phyloP scores from a whole-genome alignment of 2,113 vertebrate species.

The Clinocottus analis region DNA sequence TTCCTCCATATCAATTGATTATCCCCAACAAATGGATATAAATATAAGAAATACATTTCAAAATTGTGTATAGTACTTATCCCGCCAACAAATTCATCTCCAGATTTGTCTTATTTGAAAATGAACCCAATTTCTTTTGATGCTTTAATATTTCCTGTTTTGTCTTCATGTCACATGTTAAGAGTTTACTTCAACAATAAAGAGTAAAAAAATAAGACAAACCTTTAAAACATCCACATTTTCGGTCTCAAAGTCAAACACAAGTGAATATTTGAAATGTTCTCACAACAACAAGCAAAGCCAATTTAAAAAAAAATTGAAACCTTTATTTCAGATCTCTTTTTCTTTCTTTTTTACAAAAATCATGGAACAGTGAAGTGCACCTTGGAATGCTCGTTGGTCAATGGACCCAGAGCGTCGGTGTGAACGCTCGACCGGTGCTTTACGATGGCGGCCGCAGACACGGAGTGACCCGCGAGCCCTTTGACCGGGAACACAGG shows the following conservation, averaged over 20 bases:
- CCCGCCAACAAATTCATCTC: background rate
- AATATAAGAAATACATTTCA: background rate
- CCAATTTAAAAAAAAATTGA: constrained; percentile 74
- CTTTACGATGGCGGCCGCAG: constrained; percentile 43
- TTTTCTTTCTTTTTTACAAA: constrained; percentile 61
- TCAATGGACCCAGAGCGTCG: constrained; percentile 71
- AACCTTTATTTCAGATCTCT: constrained; percentile 81
- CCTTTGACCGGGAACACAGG: constrained; percentile 27
- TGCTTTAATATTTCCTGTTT: background rate
- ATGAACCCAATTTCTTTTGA: background rate
- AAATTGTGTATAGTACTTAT: background rate
- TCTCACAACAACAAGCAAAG: background rate
- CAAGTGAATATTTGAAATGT: background rate
- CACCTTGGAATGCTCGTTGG: constrained; percentile 76
- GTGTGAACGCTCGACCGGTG: constrained; percentile 30
- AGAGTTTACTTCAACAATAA: background rate
- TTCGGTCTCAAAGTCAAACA: background rate
- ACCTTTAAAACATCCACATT: background rate
- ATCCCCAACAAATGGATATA: background rate
- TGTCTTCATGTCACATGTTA: background rate
- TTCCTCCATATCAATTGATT: background rate
- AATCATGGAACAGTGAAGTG: constrained; percentile 57
- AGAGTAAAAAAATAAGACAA: background rate
- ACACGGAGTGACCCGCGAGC: constrained; percentile 13
- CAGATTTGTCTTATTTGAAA: too few relatives aligned